Percentiles rank a stretch among this genome's conserved stretches.
phyloP scores from a whole-genome alignment of 2,888 invertebrate genomes.

The Harmothoe impar region DNA sequence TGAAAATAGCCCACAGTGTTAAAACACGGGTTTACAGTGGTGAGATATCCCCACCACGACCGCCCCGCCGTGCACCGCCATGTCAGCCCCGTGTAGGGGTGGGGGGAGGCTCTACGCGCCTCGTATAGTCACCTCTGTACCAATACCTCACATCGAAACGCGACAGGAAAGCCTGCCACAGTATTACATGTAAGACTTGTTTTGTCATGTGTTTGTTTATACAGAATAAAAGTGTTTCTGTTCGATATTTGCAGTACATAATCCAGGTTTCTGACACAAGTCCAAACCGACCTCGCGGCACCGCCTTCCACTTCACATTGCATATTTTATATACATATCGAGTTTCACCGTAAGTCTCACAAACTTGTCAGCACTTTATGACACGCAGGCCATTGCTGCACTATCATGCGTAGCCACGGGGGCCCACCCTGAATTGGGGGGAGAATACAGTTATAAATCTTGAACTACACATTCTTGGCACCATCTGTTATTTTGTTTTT shows the following conservation, averaged over 20 bases:
- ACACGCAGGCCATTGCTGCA: slow-evolving; percentile 7
- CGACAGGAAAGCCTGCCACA: not conserved
- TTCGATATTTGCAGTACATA: not conserved
- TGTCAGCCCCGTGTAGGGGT: not conserved
- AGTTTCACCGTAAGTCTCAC: not conserved
- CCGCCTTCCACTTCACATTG: not conserved
- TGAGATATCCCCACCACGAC: not conserved
- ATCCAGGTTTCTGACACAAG: slow-evolving; percentile 35
- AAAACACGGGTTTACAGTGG: slow-evolving; percentile 14
- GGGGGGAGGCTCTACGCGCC: not conserved
- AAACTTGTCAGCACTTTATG: slow-evolving; percentile 8
- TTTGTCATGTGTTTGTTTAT: not conserved
- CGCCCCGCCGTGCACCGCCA: slow-evolving; percentile 23
- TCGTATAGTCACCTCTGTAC: not conserved
- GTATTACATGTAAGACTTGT: not conserved
- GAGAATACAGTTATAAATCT: too few relatives aligned
- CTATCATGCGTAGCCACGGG: not conserved
- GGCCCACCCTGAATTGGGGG: too few relatives aligned
- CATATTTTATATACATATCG: not conserved
- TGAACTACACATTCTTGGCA: slow-evolving; percentile 36
- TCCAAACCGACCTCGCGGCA: not conserved
- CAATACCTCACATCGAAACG: not conserved
- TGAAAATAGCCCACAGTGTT: slow-evolving; percentile 64
- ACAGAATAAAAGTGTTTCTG: not conserved
- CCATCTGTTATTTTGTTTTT: slow-evolving; percentile 8